Evolutionary conservation across 2,888 invertebrate species (phyloP).

Genomic region (Melipona bicolor): DNA sequence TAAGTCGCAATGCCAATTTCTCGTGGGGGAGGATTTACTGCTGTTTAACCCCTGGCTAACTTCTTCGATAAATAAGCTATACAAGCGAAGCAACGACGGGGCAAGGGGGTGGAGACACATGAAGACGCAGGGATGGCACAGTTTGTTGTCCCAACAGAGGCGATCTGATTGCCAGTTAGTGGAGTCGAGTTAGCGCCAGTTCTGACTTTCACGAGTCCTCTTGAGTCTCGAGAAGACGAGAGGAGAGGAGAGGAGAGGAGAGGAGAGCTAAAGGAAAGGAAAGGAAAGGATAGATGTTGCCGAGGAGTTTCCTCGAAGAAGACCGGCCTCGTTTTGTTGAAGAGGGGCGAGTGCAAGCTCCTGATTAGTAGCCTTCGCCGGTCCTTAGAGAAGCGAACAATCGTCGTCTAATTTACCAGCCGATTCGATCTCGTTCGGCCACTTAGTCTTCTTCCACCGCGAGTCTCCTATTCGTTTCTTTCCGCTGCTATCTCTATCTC

Average conservation of each 20-base stretch:
- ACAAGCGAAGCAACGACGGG: conserved; percentile 57
- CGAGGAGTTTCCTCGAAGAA: conserved; percentile 65
- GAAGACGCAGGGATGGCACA: conserved; percentile 51
- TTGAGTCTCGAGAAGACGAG: conserved; percentile 45
- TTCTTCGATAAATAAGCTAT: conserved; percentile 82
- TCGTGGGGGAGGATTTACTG: conserved; percentile 77
- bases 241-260: conserved; percentile 6
- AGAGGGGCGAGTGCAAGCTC: conserved; percentile 68
- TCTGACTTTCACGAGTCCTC: conserved; percentile 74
- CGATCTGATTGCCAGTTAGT: conserved; percentile 83
- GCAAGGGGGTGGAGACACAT: conserved; percentile 35
- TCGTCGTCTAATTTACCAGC: conserved; percentile 71
- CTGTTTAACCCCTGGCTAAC: conserved; percentile 81
- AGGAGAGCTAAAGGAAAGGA: conserved; percentile 1
- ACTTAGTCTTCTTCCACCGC: conserved; percentile 48
- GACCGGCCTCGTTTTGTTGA: conserved; percentile 56
- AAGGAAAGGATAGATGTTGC: conserved; percentile 43
- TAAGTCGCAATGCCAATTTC: conserved; percentile 77
- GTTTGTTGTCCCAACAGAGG: conserved; percentile 82
- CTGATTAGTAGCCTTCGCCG: conserved; percentile 74
- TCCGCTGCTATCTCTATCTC: neutral
- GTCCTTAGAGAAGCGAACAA: conserved; percentile 67
- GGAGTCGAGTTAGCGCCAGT: conserved; percentile 79
- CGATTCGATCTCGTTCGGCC: conserved; percentile 62
- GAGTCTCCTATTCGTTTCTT: neutral